Evolutionary conservation across 1,140 invertebrate species (phyloP), one percentile per base, ranked within the genome.

Genomic region (Aphaenogaster floridana): DNA sequence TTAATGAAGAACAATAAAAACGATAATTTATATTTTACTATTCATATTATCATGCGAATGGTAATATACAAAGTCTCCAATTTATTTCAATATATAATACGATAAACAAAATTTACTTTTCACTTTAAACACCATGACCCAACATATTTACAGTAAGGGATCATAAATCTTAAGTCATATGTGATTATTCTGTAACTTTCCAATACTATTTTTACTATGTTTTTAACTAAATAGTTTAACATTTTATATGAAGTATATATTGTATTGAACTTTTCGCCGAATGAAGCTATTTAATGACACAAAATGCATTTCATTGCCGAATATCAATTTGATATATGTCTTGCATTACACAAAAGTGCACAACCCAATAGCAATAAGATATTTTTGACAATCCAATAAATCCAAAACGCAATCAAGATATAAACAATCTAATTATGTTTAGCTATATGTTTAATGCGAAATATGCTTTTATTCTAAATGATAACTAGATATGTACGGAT

Each of bases 351-450:
- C 17, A 36, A 36, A 8, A 36, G 15, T n/a, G 42, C 2, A 45
- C 15, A 59, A 28, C 28, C 28, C 28, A 28, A 57, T 42, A 59
- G 17, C 17, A 39, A 54, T 57, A n/a, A 77, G 13, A 59, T 21
- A 59, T 61, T 59, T 36, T 61, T 45, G 72, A 77, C 54, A 77
- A 77, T 77, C 54, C 13, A 59, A 28, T 77, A 59, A 61, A 77
- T 59, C 1, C n/a, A 59, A 21, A 77, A 28, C 21, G 13, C 36
- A 42, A 39, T 21, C 13, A 11, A 39, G 7, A 76, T 42, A 54
- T 36, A 11, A 57, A 57, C 11, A 28, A 9, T 36, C 15, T 17
- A 68, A 5, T 68, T 42, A 68, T 17, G 15, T 50, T 45, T 39
- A 42, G 17, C n/a, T 39, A 1, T 57, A 9, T 11, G 8, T 28